Evolutionary conservation across 2,797 vertebrate species (phyloP).

Genomic region (Rhynchonycteris naso): DNA sequence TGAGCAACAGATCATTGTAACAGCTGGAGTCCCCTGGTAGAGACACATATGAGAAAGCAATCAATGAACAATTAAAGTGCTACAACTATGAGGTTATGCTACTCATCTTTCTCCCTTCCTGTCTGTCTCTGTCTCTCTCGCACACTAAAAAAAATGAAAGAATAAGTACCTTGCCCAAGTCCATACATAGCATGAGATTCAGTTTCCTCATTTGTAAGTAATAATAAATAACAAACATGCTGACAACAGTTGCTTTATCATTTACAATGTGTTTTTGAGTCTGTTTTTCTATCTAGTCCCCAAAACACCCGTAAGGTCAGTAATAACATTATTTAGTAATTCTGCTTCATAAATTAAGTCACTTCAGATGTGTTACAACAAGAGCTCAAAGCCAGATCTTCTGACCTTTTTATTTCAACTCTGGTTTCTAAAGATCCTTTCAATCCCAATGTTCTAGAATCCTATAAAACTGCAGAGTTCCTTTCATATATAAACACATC

Average conservation of each 20-base stretch:
- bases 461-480: not conserved
- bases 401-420: constrained; percentile 18
- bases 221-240: not conserved
- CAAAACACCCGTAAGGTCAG: not conserved
- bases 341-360: constrained; percentile 32
- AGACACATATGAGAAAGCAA: too few relatives aligned
- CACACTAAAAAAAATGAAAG: not conserved
- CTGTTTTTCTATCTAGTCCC: not conserved
- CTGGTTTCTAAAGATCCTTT: constrained; percentile 4
- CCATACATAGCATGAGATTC: not conserved
- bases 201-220: not conserved
- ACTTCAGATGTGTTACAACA: not conserved
- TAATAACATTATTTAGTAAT: not conserved
- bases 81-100: too few relatives aligned
- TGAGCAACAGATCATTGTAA: too few relatives aligned
- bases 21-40: too few relatives aligned
- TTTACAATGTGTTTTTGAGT: not conserved
- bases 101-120: too few relatives aligned
- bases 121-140: too few relatives aligned
- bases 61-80: too few relatives aligned
- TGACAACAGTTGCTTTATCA: not conserved
- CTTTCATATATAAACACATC: constrained; percentile 1
- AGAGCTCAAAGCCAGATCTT: not conserved
- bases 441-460: not conserved
- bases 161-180: not conserved